Percentiles rank a stretch among this genome's conserved stretches.
phyloP scores from a whole-genome alignment of 1,140 invertebrate genomes.

The Parapsyche elsis region DNA sequence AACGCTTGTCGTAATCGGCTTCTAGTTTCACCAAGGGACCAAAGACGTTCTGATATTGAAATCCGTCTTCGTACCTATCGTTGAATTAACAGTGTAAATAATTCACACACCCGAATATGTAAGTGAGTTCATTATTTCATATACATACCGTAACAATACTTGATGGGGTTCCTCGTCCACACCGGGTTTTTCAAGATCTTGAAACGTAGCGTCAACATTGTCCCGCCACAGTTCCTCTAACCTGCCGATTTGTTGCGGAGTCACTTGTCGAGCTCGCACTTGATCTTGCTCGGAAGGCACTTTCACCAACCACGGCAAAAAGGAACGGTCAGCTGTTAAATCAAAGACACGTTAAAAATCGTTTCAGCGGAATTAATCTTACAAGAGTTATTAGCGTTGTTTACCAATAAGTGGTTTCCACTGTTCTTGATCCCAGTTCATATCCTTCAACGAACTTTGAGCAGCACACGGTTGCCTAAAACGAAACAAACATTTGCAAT shows the following conservation, averaged over 20 bases:
- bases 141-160: conserved; percentile 79
- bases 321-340: conserved; percentile 85
- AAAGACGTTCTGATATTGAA: conserved; percentile 99
- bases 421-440: conserved; percentile 99
- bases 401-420: conserved; percentile 93
- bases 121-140: not conserved
- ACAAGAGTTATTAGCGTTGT: not conserved
- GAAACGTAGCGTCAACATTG: conserved; percentile 96
- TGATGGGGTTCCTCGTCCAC: conserved; percentile 98
- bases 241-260: conserved; percentile 96
- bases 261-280: conserved; percentile 92
- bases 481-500: conserved; percentile 34
- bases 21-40: conserved; percentile 96
- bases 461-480: conserved; percentile 92
- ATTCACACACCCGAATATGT: conserved; percentile 33
- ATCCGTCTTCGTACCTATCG: conserved; percentile 93
- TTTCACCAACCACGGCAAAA: conserved; percentile 97
- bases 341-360: not conserved
- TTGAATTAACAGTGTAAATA: conserved; percentile 31
- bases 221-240: conserved; percentile 99
- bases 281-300: conserved; percentile 96
- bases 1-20: conserved; percentile 97
- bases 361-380: not conserved
- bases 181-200: conserved; percentile 97
- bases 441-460: conserved; percentile 95